Evolutionary conservation across 2,797 vertebrate genomes (phyloP).

Genomic region (Odontamblyopus lacepedii): DNA sequence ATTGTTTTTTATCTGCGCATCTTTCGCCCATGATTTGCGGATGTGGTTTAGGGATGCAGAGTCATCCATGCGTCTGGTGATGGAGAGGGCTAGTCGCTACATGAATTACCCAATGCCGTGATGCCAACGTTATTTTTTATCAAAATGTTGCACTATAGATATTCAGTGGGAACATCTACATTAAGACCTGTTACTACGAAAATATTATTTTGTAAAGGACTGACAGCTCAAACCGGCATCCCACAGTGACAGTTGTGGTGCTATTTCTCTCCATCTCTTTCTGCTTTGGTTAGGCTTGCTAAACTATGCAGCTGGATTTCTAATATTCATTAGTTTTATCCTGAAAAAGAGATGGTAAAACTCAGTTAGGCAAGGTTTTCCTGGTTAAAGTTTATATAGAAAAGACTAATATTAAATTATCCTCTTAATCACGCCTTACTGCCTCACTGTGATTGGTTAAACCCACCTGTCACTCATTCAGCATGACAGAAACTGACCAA

Average conservation of each 20-base stretch:
- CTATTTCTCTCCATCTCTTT: neutral
- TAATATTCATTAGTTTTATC: too few relatives aligned
- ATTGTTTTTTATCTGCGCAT: neutral
- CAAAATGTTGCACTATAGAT: neutral
- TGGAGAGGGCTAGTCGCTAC: neutral
- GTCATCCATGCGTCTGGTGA: conserved; percentile 54
- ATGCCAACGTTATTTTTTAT: too few relatives aligned
- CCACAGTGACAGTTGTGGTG: neutral
- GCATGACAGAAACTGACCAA: too few relatives aligned
- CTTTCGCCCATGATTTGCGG: neutral
- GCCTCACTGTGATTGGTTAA: too few relatives aligned
- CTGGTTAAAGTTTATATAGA: too few relatives aligned
- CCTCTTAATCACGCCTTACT: too few relatives aligned
- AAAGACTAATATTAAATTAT: too few relatives aligned
- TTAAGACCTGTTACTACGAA: neutral
- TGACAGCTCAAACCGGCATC: neutral
- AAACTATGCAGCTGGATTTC: neutral
- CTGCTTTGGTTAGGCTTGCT: neutral
- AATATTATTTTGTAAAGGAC: neutral
- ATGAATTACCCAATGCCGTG: neutral
- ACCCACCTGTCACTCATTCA: too few relatives aligned
- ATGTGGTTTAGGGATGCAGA: conserved; percentile 46
- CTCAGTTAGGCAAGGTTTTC: too few relatives aligned
- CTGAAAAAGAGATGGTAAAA: too few relatives aligned
- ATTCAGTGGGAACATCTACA: neutral